phyloP scores from a whole-genome alignment of 2,888 invertebrate genomes.

The Drosophila peninsularis region DNA sequence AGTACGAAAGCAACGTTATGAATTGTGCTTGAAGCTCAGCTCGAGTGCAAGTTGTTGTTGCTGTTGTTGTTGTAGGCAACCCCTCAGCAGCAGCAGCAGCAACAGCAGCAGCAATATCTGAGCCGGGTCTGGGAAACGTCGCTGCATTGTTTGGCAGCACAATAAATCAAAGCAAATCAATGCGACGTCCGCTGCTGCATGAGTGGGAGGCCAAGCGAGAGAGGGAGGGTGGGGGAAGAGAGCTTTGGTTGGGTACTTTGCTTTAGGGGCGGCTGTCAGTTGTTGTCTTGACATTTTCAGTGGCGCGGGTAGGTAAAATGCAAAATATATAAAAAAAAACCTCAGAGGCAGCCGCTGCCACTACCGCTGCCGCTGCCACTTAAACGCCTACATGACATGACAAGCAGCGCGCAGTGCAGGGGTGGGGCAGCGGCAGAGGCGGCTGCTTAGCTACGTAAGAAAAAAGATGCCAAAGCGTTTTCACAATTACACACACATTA shows the following conservation, averaged over 20 bases:
- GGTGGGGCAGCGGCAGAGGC: not conserved
- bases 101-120: slow-evolving; percentile 22
- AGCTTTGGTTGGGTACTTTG: slow-evolving; percentile 33
- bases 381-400: slow-evolving; percentile 68
- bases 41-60: slow-evolving; percentile 65
- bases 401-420: slow-evolving; percentile 30
- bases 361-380: slow-evolving; percentile 52
- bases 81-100: slow-evolving; percentile 41
- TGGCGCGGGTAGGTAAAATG: slow-evolving; percentile 12
- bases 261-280: slow-evolving; percentile 63
- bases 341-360: slow-evolving; percentile 30
- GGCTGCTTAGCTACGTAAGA: slow-evolving; percentile 26
- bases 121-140: slow-evolving; percentile 46
- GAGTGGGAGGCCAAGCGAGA: slow-evolving; percentile 23
- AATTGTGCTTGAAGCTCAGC: slow-evolving; percentile 76
- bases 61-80: slow-evolving; percentile 48
- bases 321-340: slow-evolving; percentile 9
- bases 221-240: not conserved
- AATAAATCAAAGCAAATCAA: slow-evolving; percentile 84
- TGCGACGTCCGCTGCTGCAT: slow-evolving; percentile 57
- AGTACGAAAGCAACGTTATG: slow-evolving; percentile 81
- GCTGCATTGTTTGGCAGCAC: slow-evolving; percentile 70
- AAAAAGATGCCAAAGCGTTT: slow-evolving; percentile 56
- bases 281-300: slow-evolving; percentile 51
- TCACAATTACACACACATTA: slow-evolving; percentile 82